phyloP scores from a whole-genome alignment of 1,140 invertebrate genomes.

The Glomeris maerens region DNA sequence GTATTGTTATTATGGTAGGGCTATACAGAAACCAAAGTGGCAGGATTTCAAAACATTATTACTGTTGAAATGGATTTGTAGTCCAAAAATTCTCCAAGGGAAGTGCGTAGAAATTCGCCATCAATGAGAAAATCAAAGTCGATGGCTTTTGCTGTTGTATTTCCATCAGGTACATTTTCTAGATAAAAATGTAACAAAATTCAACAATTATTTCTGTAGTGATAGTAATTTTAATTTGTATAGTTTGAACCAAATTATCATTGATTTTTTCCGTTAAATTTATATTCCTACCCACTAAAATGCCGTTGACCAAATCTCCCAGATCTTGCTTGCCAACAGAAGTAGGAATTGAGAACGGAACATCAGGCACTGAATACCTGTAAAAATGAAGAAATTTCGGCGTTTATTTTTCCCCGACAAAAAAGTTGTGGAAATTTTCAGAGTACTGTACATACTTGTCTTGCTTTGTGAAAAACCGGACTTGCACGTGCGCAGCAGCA shows the following conservation, averaged over 20 bases:
- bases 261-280: conserved; percentile 5
- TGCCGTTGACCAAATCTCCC: conserved; percentile 62
- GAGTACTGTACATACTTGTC: conserved; percentile 44
- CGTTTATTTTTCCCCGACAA: neutral
- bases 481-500: conserved; percentile 48
- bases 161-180: neutral
- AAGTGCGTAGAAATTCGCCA: conserved; percentile 56
- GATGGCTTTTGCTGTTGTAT: conserved; percentile 5
- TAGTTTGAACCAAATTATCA: too few relatives aligned
- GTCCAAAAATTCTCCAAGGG: conserved; percentile 35
- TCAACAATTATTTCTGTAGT: neutral
- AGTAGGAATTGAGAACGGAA: conserved; percentile 60
- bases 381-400: conserved; percentile 25
- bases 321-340: conserved; percentile 50
- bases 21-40: neutral
- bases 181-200: neutral
- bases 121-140: conserved; percentile 75
- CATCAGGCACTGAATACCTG: conserved; percentile 76
- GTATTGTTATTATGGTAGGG: neutral
- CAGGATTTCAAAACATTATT: conserved; percentile 13
- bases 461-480: conserved; percentile 63
- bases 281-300: conserved; percentile 47
- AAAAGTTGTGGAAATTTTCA: conserved; percentile 4
- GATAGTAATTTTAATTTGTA: neutral
- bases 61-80: conserved; percentile 28